These are phyloP conservation scores for Pachypsylla venusta DNA, from an alignment of 1,140 invertebrate species.

Conservation along the genomic window DNA sequence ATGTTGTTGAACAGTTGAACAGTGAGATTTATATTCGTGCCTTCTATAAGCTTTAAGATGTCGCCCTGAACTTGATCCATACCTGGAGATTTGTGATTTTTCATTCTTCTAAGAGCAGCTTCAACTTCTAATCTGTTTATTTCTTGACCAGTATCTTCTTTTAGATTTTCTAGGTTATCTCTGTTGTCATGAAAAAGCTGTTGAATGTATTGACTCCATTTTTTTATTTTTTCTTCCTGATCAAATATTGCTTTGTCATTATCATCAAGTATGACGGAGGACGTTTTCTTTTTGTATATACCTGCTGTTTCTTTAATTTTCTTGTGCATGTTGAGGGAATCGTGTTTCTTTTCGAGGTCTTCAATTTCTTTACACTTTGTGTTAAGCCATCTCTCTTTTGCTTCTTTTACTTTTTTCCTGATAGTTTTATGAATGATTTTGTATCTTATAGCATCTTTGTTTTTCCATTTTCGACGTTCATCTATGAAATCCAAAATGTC, in stretches of 20 bases:
- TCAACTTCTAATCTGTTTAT: not conserved
- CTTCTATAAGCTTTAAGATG: conserved; percentile 8
- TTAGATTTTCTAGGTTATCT: not conserved
- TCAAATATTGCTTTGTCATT: not conserved
- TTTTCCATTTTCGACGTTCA: conserved; percentile 18
- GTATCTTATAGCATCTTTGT: conserved; percentile 10
- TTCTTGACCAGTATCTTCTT: not conserved
- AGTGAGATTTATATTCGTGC: not conserved
- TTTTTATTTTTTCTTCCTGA: not conserved
- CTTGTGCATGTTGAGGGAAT: conserved; percentile 13
- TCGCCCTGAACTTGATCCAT: conserved; percentile 8
- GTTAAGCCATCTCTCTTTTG: not conserved
- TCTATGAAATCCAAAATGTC: conserved; percentile 25
- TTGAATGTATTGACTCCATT: not conserved
- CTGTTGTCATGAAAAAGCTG: not conserved
- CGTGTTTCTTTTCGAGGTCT: conserved; percentile 17
- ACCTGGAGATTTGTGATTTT: conserved; percentile 12
- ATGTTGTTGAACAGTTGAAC: conserved; percentile 8
- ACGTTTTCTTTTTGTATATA: not conserved
- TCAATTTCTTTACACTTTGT: conserved; percentile 19
- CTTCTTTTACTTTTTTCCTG: conserved; percentile 10
- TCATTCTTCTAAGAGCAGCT: conserved; percentile 2
- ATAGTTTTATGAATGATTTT: conserved; percentile 15
- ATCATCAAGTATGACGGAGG: not conserved
- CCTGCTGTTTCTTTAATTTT: conserved; percentile 8